phyloP scores from a whole-genome alignment of 2,888 invertebrate genomes.

The Choristoneura rosaceana region DNA sequence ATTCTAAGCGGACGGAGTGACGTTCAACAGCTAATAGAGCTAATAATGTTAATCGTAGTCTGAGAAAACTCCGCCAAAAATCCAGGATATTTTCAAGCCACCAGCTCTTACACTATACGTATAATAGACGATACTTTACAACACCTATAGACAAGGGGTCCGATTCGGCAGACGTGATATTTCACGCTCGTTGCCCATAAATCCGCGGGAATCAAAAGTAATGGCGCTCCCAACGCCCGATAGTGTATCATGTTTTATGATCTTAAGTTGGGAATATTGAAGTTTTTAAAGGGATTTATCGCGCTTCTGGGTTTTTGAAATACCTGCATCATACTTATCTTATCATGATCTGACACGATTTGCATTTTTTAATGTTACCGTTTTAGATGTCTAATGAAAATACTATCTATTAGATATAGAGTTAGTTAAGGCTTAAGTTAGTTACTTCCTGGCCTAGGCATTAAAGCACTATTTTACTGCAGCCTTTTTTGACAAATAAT shows the following conservation, averaged over 20 bases:
- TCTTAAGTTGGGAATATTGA: conserved; percentile 36
- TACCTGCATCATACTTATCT: neutral
- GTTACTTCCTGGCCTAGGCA: no score
- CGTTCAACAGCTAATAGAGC: no score
- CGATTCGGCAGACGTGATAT: conserved; percentile 34
- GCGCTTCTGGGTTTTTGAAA: neutral
- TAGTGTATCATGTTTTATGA: conserved; percentile 47
- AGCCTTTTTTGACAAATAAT: no score
- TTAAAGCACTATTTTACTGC: no score
- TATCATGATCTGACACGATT: no score
- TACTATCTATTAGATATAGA: no score
- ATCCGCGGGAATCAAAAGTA: conserved; percentile 47
- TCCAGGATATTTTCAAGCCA: neutral
- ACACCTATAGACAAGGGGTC: conserved; percentile 28
- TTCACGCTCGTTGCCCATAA: conserved; percentile 45
- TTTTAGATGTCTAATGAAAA: no score
- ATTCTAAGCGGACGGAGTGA: no score
- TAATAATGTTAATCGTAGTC: no score
- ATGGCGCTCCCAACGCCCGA: conserved; percentile 44
- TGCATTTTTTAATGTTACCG: no score
- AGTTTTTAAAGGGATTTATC: conserved; percentile 29
- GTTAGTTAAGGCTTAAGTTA: no score
- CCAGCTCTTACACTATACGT: conserved; percentile 13
- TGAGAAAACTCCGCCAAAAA: no score
- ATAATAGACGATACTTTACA: conserved; percentile 43